phyloP scores from a whole-genome alignment of 2,888 invertebrate genomes.

The Chrysotoxum bicinctum region DNA sequence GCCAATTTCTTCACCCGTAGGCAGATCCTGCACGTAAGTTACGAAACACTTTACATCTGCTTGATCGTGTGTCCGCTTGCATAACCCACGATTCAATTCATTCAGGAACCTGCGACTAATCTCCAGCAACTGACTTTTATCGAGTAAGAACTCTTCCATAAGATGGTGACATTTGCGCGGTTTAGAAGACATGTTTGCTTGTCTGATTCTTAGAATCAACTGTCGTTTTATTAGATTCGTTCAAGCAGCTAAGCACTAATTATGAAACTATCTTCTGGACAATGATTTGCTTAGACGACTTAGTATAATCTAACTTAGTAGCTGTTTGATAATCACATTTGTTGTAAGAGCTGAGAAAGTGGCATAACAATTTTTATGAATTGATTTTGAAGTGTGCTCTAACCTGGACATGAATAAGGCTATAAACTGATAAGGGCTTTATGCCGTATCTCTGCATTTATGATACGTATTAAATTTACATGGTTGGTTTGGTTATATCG shows the following conservation, averaged over 20 bases:
- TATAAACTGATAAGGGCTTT: constrained; percentile 39
- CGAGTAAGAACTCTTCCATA: constrained; percentile 87
- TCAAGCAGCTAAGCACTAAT: constrained; percentile 45
- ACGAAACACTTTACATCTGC: constrained; percentile 96
- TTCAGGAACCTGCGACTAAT: constrained; percentile 88
- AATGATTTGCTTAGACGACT: constrained; percentile 37
- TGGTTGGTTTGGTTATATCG: background rate
- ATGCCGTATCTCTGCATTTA: constrained; percentile 21
- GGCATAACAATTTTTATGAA: constrained; percentile 12
- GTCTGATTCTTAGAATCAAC: constrained; percentile 54
- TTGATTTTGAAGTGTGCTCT: constrained; percentile 4
- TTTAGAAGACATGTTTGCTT: constrained; percentile 81
- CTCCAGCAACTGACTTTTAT: constrained; percentile 89
- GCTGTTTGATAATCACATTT: background rate
- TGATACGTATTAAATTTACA: background rate
- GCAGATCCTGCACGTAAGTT: constrained; percentile 96
- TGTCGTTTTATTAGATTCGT: constrained; percentile 43
- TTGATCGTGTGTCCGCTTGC: constrained; percentile 87
- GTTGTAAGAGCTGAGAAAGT: constrained; percentile 5
- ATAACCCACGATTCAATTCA: constrained; percentile 90
- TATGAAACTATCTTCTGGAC: constrained; percentile 59
- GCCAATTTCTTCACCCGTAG: constrained; percentile 95
- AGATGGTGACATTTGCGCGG: constrained; percentile 62
- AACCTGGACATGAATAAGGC: constrained; percentile 29
- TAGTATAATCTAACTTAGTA: constrained; percentile 18